Base-by-base conservation (phyloP, 2,113 vertebrate genomes). In the Microcebus griseorufus region DNA sequence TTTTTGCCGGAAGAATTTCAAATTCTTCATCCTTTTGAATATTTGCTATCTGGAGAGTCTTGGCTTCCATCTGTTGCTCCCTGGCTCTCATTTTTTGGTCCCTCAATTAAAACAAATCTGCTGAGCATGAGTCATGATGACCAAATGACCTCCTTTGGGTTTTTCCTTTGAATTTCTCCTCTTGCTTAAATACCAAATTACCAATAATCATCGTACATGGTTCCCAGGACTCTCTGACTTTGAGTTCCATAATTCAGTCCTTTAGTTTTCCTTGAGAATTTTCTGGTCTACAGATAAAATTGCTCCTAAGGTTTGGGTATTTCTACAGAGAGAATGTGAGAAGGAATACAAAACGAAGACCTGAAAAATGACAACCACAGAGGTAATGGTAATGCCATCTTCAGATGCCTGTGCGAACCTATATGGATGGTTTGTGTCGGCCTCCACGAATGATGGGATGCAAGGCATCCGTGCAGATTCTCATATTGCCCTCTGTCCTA, bases 81-180 rank as follows among this genome's bases (percentile, higher is more conserved):
- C 87, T 87, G 89, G 85, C 62, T 95, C 79, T 91, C 58, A 17
- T 70, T 93, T 95, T 94, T 91, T 80, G 73, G 67, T 95, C 73
- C 86, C 95, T 95, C 92, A 94, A 83, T 97, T 97, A 82, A 96
- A 93, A 96, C 88, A 96, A 94, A 96, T 97, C 95, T 96, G 55
- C 86, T 93, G 81, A 93, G 12, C 64, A 60, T 98, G 93, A 98
- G 92, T 97, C 96, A 97, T 84, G 78, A 91, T 97, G 93, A 97
- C 96, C 97, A 97, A 97, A 97, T 97, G 86, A 97, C 95, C 91
- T 95, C 89, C 91, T 96, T 94, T 94, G 93, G 65, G 92, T 91
- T 97, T 95, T 95, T 94, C 75, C 82, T 97, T 91, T 94, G 88
- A 97, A 83, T 91, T 53, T 83, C 79, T 82, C 55, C 58, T 97